Evolutionary conservation across 2,797 vertebrate species (phyloP), one percentile per base, ranked within the genome.

Genomic region (Premnoplex brunnescens): DNA sequence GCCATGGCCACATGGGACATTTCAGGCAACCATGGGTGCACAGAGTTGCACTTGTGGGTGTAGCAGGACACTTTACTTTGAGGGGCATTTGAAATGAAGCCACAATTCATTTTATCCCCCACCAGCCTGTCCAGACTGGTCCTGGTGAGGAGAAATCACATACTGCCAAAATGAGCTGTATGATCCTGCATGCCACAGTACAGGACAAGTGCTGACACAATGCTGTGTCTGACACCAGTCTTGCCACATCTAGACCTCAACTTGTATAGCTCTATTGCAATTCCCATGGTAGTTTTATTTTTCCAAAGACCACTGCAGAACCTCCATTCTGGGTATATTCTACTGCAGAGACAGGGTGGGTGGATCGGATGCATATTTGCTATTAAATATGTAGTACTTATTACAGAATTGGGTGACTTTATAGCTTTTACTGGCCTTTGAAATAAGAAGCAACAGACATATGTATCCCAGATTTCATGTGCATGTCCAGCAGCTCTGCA

Each of bases 1-100:
- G 9, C 66, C 2, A 0, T 21, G 55, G 20, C 27, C 14, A 11
- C 3, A 0, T 0, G 6, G 44, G 37, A 8, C 7, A 7, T 49
- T 76, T 48, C 43, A 67, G 58, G 52, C 14, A 58, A 68, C 37
- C 3, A 3, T 32, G 54, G 18, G 43, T 34, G 48, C 43, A 64
- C 10, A 48, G 66, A 39, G 1, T 4, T 44, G 59, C 39, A 3
- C 28, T 56, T 41, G 20, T 0, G 3, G 14, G 2, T 56, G 17
- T 16, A 73, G 67, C 19, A 43, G 63, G 41, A 11, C 2, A 2
- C 19, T 8, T 68, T 21, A 10, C 34, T 81, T 49, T 34, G 37
- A 20, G 39, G 16, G 14, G 17, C 2, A 1, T 43, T 81, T 32
- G 36, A 69, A 85, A 69, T 0, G 0, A 76, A 92, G 11, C 34